Percentiles rank a stretch among this genome's conserved stretches.
These are phyloP conservation scores for Xanthia togata DNA, from an alignment of 2,888 invertebrate species.

Conservation along the genomic window DNA sequence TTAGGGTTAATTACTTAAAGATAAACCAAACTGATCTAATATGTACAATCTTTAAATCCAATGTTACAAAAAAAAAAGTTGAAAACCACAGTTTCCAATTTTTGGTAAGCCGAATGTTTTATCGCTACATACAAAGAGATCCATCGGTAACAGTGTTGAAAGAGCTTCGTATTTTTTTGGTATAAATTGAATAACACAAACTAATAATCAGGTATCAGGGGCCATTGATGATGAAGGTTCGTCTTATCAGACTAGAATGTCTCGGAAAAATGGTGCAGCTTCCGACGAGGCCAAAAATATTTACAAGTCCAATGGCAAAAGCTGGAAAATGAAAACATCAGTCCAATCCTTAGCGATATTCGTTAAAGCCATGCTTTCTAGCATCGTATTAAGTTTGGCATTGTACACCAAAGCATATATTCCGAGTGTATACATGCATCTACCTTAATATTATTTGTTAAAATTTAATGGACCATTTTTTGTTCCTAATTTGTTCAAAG, in stretches of 20 bases:
- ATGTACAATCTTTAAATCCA: slow-evolving; percentile 86
- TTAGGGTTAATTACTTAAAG: slow-evolving; percentile 75
- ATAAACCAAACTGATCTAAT: slow-evolving; percentile 82
- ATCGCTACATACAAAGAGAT: slow-evolving; percentile 86
- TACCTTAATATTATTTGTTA: slow-evolving; percentile 84
- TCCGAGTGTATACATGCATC: slow-evolving; percentile 80
- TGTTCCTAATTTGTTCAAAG: slow-evolving; percentile 85
- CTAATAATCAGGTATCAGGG: slow-evolving; percentile 85
- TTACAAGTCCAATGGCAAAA: slow-evolving; percentile 85
- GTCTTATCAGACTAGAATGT: slow-evolving; percentile 83
- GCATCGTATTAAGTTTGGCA: slow-evolving; percentile 85
- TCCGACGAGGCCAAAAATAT: slow-evolving; percentile 80
- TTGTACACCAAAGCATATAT: slow-evolving; percentile 82
- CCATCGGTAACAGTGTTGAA: slow-evolving; percentile 89
- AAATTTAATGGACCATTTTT: slow-evolving; percentile 89
- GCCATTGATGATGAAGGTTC: slow-evolving; percentile 65
- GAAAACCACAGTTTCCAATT: slow-evolving; percentile 82
- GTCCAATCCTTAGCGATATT: slow-evolving; percentile 81
- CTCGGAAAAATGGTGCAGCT: slow-evolving; percentile 79
- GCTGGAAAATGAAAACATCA: slow-evolving; percentile 77
- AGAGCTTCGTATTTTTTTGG: slow-evolving; percentile 89
- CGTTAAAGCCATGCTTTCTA: slow-evolving; percentile 84
- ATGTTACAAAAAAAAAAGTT: slow-evolving; percentile 76
- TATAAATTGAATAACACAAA: slow-evolving; percentile 88
- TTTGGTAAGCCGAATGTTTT: slow-evolving; percentile 85